These are phyloP conservation scores for Dunckerocampus dactyliophorus DNA, from an alignment of 2,113 vertebrate species.

Conservation along the genomic window DNA sequence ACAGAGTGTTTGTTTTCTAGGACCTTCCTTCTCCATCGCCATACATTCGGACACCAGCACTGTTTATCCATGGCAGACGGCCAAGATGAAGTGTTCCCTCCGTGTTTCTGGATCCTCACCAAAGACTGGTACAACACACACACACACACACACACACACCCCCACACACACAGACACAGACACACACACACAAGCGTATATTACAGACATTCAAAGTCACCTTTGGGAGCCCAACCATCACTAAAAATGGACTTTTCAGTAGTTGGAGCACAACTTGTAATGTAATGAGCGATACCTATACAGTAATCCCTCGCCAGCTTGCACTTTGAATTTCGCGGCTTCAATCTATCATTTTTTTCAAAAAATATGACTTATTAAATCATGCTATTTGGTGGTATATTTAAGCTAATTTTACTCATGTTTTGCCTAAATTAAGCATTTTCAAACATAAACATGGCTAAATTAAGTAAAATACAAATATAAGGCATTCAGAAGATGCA, in stretches of 20 bases:
- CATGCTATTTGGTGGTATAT: no score
- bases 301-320: no score
- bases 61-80: constrained; percentile 82
- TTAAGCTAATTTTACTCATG: no score
- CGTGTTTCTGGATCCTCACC: constrained; percentile 73
- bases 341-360: no score
- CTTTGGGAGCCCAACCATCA: not conserved
- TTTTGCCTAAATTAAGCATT: no score
- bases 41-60: constrained; percentile 78
- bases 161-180: constrained; percentile 14
- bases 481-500: no score
- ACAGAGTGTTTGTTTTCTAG: constrained; percentile 56
- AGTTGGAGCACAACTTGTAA: no score
- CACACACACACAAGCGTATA: constrained; percentile 1
- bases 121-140: constrained; percentile 72
- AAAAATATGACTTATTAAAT: no score
- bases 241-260: not conserved
- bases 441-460: no score
- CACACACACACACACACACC: constrained; percentile 1
- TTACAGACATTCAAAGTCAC: constrained; percentile 3
- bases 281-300: no score
- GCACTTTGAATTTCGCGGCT: no score
- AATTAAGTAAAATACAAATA: no score
- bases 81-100: constrained; percentile 83
- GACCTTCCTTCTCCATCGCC: constrained; percentile 80